Conservation (phyloP, 2,888 invertebrate genomes). For the Drosophila borborema region DNA sequence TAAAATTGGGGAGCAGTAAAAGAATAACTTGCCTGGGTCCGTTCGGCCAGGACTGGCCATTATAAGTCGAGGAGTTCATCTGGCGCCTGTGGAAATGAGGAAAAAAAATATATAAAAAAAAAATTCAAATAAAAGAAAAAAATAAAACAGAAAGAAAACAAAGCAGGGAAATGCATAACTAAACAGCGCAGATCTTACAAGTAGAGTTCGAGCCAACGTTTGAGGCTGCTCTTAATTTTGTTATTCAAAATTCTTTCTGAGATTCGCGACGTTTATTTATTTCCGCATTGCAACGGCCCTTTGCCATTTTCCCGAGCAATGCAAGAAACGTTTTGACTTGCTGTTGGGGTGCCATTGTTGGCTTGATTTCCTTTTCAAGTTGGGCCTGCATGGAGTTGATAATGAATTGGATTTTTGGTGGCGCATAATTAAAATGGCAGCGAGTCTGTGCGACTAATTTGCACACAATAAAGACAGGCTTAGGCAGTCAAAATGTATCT, state of each 20-base stretch:
- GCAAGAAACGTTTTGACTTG: background rate
- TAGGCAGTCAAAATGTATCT: slow-evolving; percentile 53
- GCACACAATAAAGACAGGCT: slow-evolving; percentile 63
- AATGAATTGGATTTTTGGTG: slow-evolving; percentile 64
- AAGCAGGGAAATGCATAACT: slow-evolving; percentile 68
- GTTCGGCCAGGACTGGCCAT: slow-evolving; percentile 40
- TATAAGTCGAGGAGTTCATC: slow-evolving; percentile 40
- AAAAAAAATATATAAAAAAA: slow-evolving; percentile 49
- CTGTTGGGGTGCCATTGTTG: slow-evolving; percentile 69
- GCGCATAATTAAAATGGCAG: slow-evolving; percentile 68
- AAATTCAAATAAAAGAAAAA: slow-evolving; percentile 57
- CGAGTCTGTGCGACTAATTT: slow-evolving; percentile 48
- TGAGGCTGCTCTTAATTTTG: slow-evolving; percentile 80
- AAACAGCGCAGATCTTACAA: slow-evolving; percentile 53
- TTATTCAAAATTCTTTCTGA: slow-evolving; percentile 82
- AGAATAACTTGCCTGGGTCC: slow-evolving; percentile 66
- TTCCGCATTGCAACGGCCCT: slow-evolving; percentile 79
- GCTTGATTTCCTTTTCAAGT: slow-evolving; percentile 62
- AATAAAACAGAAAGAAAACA: slow-evolving; percentile 5
- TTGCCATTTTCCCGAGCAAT: slow-evolving; percentile 7
- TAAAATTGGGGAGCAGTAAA: background rate
- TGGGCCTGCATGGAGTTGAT: slow-evolving; percentile 63
- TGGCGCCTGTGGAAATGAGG: slow-evolving; percentile 54
- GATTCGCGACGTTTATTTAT: slow-evolving; percentile 84
- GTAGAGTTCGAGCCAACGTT: slow-evolving; percentile 32